These are phyloP conservation scores for Leptestheria dahalacensis DNA, from an alignment of 1,140 invertebrate species.

Conservation along the genomic window DNA sequence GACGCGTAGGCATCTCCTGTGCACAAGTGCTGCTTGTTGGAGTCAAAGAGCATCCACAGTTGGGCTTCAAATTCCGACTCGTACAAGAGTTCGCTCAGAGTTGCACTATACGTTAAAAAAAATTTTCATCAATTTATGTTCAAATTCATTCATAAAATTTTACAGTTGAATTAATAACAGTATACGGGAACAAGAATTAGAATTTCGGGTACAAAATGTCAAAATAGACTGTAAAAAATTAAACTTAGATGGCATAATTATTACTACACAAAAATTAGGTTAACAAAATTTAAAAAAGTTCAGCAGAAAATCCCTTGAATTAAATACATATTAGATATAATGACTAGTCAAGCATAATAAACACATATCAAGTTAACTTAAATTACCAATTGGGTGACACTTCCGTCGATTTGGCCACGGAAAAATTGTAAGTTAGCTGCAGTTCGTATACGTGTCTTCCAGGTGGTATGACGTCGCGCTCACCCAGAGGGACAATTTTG, in stretches of 20 bases:
- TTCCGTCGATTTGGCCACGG: conserved; percentile 64
- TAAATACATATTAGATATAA: no score
- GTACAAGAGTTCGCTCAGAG: conserved; percentile 75
- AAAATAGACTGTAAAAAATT: no score
- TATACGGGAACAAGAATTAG: no score
- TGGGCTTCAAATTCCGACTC: conserved; percentile 90
- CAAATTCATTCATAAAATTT: background rate
- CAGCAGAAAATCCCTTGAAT: no score
- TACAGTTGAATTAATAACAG: no score
- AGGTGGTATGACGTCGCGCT: conserved; percentile 69
- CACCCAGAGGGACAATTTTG: conserved; percentile 52
- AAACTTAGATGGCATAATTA: no score
- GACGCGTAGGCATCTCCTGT: conserved; percentile 77
- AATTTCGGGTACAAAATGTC: no score
- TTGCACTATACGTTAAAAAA: conserved; percentile 31
- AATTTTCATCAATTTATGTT: background rate
- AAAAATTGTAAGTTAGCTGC: conserved; percentile 69
- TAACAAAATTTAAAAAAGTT: no score
- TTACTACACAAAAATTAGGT: no score
- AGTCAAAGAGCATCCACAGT: conserved; percentile 88
- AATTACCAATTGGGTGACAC: conserved; percentile 48
- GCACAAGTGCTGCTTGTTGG: conserved; percentile 72
- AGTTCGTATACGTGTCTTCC: conserved; percentile 78
- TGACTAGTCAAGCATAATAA: background rate
- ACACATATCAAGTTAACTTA: background rate